Conservation (phyloP, 2,797 vertebrate species). For the Pelobates cultripes region DNA sequence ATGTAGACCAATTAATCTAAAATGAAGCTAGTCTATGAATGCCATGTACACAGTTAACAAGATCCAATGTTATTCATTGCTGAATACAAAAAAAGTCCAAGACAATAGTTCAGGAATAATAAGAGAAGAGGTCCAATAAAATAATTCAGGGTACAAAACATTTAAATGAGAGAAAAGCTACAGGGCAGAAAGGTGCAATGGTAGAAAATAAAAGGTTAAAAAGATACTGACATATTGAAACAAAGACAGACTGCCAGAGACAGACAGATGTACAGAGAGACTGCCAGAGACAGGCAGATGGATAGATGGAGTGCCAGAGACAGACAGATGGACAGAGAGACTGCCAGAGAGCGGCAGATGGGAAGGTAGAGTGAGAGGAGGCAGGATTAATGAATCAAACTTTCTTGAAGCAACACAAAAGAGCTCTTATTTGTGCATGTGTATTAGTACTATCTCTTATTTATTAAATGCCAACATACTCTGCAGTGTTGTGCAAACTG, state of each 20-base stretch:
- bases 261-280: constrained; percentile 49
- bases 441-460: not conserved
- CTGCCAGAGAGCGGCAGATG: constrained; percentile 47
- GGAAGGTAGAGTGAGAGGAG: constrained; percentile 40
- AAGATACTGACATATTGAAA: constrained; percentile 44
- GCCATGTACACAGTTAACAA: too few species aligned
- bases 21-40: too few species aligned
- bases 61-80: too few species aligned
- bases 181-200: not conserved
- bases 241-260: constrained; percentile 41
- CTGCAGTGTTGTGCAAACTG: too few species aligned
- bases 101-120: too few species aligned
- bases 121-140: not conserved
- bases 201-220: constrained; percentile 27
- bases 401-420: constrained; percentile 52
- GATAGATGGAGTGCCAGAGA: constrained; percentile 50
- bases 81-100: too few species aligned
- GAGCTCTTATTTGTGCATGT: constrained; percentile 32
- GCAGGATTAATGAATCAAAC: constrained; percentile 48
- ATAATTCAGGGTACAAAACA: too few species aligned
- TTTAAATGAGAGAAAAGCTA: not conserved
- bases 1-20: too few species aligned
- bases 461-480: too few species aligned
- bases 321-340: constrained; percentile 53
- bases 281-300: constrained; percentile 55